Base-by-base conservation (phyloP, 2,797 vertebrate genomes). In the Chloroceryle inda region DNA sequence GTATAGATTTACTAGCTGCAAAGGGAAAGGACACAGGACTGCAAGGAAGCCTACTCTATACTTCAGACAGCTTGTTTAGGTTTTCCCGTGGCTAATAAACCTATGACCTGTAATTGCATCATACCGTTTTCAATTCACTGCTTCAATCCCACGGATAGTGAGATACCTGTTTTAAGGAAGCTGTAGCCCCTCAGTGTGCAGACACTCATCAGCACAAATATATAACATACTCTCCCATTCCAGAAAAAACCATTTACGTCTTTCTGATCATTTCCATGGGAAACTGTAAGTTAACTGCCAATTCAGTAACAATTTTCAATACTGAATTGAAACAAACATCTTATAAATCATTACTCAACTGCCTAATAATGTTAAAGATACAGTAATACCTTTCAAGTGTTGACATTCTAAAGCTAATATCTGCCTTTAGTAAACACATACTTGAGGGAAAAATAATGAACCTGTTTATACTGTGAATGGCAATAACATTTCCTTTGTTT, bases 401-500 rank as follows among this genome's bases (percentile, higher is more conserved):
- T 73, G 71, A 81, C 18, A 61, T 94, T 95, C 79, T 40, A 79
- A 26, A 91, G 35, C 58, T 47, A 95, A 55, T 29, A 84, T 63
- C 63, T 38, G 82, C 24, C 44, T 42, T 88, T 80, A 91, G 49
- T n/a, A 92, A 92, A 96, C 21, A 88, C 23, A 45, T 27, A 85
- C 58, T 74, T 62, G 52, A 79, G 35, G 47, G 38, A 31, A 78
- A 95, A 96, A 12, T 20, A 53, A 94, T 69, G 31, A 82, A 55
- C 47, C 73, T 91, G 49, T 93, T 95, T 92, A 74, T 87, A 83
- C 10, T 93, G 72, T 52, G 63, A 96, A 91, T 85, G 44, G n/a
- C 79, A 95, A 62, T 33, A 97, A 38, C 12, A 53, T 52, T 47
- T 89, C 88, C 86, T 94, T 97, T 93, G 73, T 55, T 96, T 6